Evolutionary conservation across 2,888 invertebrate genomes (phyloP).

Genomic region (Tiliacea citrago): DNA sequence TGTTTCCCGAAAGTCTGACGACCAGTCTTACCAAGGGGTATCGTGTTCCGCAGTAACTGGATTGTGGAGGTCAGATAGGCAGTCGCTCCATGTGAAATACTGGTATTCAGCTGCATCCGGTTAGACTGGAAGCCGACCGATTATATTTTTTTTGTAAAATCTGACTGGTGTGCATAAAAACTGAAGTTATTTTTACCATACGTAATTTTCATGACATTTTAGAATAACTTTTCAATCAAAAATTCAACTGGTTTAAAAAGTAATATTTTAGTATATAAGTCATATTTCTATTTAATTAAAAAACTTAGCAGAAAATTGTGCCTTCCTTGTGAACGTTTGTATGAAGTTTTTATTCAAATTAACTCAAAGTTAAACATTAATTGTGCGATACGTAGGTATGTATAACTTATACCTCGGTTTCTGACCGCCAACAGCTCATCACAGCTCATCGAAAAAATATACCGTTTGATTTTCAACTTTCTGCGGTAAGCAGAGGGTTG

Average conservation of each 20-base stretch:
- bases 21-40: too few species aligned
- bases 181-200: too few species aligned
- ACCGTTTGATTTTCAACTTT: not conserved
- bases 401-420: not conserved
- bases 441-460: not conserved
- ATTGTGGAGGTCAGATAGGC: too few species aligned
- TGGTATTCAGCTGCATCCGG: not conserved
- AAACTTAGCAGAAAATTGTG: slow-evolving; percentile 36
- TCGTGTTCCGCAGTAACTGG: too few species aligned
- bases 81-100: not conserved
- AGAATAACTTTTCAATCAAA: slow-evolving; percentile 1
- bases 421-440: not conserved
- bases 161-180: not conserved
- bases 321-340: slow-evolving; percentile 40
- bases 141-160: too few species aligned
- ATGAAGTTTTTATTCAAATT: slow-evolving; percentile 36
- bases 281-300: slow-evolving; percentile 21
- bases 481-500: not conserved
- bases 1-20: too few species aligned
- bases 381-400: slow-evolving; percentile 49
- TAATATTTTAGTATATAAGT: slow-evolving; percentile 39
- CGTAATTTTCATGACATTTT: slow-evolving; percentile 17
- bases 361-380: slow-evolving; percentile 29
- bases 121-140: not conserved
- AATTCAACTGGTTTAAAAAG: slow-evolving; percentile 24